Evolutionary conservation across 2,113 vertebrate species (phyloP).

Genomic region (Alethe castanea): DNA sequence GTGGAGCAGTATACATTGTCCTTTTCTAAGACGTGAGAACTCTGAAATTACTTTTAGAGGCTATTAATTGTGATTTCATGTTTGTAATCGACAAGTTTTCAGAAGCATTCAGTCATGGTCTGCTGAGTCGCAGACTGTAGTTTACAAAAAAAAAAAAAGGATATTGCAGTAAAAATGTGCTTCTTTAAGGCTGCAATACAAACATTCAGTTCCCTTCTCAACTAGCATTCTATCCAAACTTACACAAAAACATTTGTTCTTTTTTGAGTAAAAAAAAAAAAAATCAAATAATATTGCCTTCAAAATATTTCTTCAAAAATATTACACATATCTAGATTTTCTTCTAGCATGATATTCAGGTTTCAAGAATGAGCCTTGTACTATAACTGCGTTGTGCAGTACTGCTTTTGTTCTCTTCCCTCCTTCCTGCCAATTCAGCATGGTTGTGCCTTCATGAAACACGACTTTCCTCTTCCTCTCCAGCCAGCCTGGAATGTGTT

Average conservation of each 20-base stretch:
- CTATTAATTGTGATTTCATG: slow-evolving; percentile 88
- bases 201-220: slow-evolving; percentile 70
- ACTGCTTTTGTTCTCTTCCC: slow-evolving; percentile 65
- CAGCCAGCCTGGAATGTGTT: slow-evolving; percentile 25
- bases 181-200: slow-evolving; percentile 84
- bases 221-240: slow-evolving; percentile 67
- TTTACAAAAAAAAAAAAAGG: slow-evolving; percentile 75
- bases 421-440: slow-evolving; percentile 76
- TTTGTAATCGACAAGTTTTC: slow-evolving; percentile 86
- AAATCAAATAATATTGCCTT: slow-evolving; percentile 77
- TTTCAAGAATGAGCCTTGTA: slow-evolving; percentile 82
- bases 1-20: slow-evolving; percentile 91
- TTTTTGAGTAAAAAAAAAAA: slow-evolving; percentile 63
- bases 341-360: slow-evolving; percentile 84
- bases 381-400: slow-evolving; percentile 72
- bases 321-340: slow-evolving; percentile 79
- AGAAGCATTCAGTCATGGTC: slow-evolving; percentile 83
- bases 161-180: slow-evolving; percentile 82
- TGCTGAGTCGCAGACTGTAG: slow-evolving; percentile 75
- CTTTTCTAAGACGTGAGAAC: slow-evolving; percentile 82
- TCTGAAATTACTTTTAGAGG: slow-evolving; percentile 84
- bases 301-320: slow-evolving; percentile 73
- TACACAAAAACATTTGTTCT: slow-evolving; percentile 57
- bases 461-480: slow-evolving; percentile 66
- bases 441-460: slow-evolving; percentile 82